Conservation (phyloP, 1,140 invertebrate species). For the Penaeus japonicus region DNA sequence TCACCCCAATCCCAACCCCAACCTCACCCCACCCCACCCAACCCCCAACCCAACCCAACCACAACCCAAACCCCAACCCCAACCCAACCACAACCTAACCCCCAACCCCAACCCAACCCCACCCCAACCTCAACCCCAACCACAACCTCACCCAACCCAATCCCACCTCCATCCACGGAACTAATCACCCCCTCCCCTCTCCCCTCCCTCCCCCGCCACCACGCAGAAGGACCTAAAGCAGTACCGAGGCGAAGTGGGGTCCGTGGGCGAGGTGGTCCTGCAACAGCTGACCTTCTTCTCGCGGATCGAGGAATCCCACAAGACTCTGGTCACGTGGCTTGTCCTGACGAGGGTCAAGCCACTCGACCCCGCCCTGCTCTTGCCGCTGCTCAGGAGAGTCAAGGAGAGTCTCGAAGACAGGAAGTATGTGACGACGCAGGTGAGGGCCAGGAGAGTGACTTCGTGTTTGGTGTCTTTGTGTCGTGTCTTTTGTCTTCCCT, state of each 20-base stretch:
- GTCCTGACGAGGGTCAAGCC: constrained; percentile 25
- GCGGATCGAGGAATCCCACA: constrained; percentile 7
- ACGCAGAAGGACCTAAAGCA: not conserved
- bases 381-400: constrained; percentile 27
- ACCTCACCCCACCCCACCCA: too few species aligned
- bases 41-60: too few species aligned
- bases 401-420: constrained; percentile 17
- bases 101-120: too few species aligned
- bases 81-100: too few species aligned
- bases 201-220: not conserved
- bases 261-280: constrained; percentile 13
- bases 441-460: too few species aligned
- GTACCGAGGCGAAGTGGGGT: constrained; percentile 11
- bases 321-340: constrained; percentile 30
- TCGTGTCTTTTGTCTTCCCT: too few species aligned
- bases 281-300: constrained; percentile 44
- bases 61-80: too few species aligned
- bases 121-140: too few species aligned
- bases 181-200: not conserved
- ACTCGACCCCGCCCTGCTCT: constrained; percentile 8
- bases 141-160: not conserved
- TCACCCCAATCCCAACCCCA: too few species aligned
- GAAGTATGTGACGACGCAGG: constrained; percentile 32
- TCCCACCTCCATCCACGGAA: not conserved
- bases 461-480: too few species aligned